Conservation (phyloP, 2,797 vertebrate species). For the Coendou prehensilis region DNA sequence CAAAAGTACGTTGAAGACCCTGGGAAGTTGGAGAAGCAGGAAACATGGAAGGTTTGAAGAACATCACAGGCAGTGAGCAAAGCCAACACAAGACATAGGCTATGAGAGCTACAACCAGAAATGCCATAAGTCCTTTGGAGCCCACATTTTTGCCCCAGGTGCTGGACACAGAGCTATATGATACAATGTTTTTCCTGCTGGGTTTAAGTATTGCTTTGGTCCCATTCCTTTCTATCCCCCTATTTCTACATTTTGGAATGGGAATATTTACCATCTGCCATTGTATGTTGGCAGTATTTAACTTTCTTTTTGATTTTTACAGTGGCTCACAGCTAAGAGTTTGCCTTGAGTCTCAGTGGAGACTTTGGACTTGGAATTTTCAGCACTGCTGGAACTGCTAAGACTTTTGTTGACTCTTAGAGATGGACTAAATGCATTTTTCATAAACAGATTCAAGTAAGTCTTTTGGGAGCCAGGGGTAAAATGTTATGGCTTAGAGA, state of each 20-base stretch:
- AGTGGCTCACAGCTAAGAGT: not conserved
- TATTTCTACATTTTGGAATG: not conserved
- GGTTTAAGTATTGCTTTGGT: not conserved
- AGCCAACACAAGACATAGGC: not conserved
- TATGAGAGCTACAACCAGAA: not conserved
- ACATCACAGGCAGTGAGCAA: not conserved
- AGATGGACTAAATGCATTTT: not conserved
- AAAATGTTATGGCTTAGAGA: not conserved
- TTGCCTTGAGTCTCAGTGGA: not conserved
- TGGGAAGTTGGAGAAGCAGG: not conserved
- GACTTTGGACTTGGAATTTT: not conserved
- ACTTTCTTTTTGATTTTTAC: not conserved
- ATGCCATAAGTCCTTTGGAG: not conserved
- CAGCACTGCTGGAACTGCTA: not conserved
- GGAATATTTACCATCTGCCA: not conserved
- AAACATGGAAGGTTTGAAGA: not conserved
- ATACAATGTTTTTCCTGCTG: not conserved
- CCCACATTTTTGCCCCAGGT: not conserved
- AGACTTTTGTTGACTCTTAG: not conserved
- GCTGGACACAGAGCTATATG: not conserved
- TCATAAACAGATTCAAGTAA: not conserved
- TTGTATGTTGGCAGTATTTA: not conserved
- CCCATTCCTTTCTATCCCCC: not conserved
- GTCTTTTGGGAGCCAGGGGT: not conserved
- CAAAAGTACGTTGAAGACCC: not conserved